phyloP scores from a whole-genome alignment of 2,888 invertebrate genomes.

The Lasioglossum malachurum region DNA sequence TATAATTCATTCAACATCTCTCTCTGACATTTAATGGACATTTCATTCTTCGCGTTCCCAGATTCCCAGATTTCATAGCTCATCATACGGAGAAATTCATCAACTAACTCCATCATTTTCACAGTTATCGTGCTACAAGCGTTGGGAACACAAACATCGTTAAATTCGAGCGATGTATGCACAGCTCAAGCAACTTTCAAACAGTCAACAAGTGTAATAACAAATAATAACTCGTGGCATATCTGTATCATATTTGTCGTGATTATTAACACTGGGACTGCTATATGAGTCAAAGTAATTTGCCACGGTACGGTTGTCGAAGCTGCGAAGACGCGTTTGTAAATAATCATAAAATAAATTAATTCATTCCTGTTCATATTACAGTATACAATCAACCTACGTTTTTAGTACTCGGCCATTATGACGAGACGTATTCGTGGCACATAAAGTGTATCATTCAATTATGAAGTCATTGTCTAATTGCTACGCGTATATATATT shows the following conservation, averaged over 20 bases:
- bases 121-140: neutral
- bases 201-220: conserved; percentile 6
- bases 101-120: neutral
- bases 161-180: neutral
- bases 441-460: neutral
- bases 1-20: too few species aligned
- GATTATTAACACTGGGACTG: conserved; percentile 4
- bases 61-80: neutral
- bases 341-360: neutral
- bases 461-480: neutral
- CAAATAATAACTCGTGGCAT: neutral
- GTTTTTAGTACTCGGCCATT: neutral
- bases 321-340: neutral
- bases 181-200: too few species aligned
- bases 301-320: neutral
- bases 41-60: neutral
- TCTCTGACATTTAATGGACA: neutral
- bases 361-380: neutral
- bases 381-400: neutral
- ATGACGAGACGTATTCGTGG: neutral
- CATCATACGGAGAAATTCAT: neutral
- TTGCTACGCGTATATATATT: too few species aligned
- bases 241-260: conserved; percentile 6
- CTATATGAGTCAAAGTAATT: neutral
- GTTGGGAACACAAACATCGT: conserved; percentile 1